These are phyloP conservation scores for Dendrocopos noguchii DNA, from an alignment of 2,113 vertebrate genomes.

Conservation along the genomic window DNA sequence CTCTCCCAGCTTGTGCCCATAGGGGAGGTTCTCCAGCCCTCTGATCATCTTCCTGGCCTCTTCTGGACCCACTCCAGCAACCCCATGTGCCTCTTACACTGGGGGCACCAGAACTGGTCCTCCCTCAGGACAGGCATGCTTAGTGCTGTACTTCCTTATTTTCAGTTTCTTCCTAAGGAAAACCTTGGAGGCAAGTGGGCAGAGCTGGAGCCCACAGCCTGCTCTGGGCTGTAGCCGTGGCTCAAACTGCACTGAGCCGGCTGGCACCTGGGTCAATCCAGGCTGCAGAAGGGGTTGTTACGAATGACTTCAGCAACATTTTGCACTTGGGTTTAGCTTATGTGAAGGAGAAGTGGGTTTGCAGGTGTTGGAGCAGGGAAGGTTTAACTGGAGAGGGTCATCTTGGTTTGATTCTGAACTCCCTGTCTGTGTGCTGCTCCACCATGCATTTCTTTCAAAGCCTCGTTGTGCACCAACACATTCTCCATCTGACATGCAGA, in stretches of 20 bases:
- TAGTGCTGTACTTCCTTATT: neutral
- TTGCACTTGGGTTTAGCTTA: neutral
- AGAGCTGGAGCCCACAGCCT: neutral
- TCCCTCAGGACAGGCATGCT: neutral
- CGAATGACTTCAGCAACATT: neutral
- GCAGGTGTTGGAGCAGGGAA: neutral
- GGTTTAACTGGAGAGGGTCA: neutral
- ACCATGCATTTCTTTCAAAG: conserved; percentile 56
- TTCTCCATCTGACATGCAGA: conserved; percentile 59
- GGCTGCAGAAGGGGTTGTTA: neutral
- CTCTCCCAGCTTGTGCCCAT: no score
- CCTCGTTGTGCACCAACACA: conserved; percentile 35
- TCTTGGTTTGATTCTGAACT: neutral
- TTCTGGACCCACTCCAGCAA: no score
- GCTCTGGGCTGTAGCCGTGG: neutral
- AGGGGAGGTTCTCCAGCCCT: no score
- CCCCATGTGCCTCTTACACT: no score
- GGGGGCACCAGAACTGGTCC: no score
- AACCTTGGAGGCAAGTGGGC: neutral
- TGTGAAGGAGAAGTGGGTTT: neutral
- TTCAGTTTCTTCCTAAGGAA: neutral
- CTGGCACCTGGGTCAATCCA: neutral
- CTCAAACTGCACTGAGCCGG: conserved; percentile 13
- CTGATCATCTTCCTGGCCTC: no score
- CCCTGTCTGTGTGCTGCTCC: conserved; percentile 13